Evolutionary conservation across 2,888 invertebrate species (phyloP).

Genomic region (Scaptomyza cyrtandrae): DNA sequence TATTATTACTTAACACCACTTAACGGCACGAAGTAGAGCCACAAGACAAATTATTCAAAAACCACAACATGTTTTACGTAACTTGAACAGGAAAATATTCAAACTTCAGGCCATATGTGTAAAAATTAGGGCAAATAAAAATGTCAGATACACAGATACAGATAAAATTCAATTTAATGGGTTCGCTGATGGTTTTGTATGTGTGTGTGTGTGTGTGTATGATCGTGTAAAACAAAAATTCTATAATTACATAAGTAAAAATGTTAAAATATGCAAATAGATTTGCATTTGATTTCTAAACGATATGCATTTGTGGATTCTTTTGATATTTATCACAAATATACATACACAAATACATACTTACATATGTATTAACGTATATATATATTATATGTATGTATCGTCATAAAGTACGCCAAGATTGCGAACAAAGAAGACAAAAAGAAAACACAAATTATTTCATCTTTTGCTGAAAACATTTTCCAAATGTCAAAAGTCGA

Average conservation of each 20-base stretch:
- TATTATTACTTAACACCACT: slow-evolving; percentile 55
- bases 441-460: neutral
- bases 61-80: slow-evolving; percentile 3
- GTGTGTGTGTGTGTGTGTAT: neutral
- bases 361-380: too few species aligned
- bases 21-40: slow-evolving; percentile 52
- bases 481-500: neutral
- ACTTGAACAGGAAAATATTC: slow-evolving; percentile 16
- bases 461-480: neutral
- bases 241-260: neutral
- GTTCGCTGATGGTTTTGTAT: slow-evolving; percentile 16
- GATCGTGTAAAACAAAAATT: neutral
- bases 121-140: slow-evolving; percentile 32
- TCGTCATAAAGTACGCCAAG: too few species aligned
- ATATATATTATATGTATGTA: neutral
- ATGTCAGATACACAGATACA: slow-evolving; percentile 26
- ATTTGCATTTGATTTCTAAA: neutral
- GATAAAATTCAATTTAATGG: slow-evolving; percentile 21
- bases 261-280: neutral
- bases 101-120: slow-evolving; percentile 14
- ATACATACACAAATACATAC: neutral
- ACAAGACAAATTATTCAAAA: slow-evolving; percentile 4
- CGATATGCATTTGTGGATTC: neutral
- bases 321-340: neutral
- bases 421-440: neutral